Conservation (phyloP, 2,888 invertebrate genomes). For the Scaptomyza flava region DNA sequence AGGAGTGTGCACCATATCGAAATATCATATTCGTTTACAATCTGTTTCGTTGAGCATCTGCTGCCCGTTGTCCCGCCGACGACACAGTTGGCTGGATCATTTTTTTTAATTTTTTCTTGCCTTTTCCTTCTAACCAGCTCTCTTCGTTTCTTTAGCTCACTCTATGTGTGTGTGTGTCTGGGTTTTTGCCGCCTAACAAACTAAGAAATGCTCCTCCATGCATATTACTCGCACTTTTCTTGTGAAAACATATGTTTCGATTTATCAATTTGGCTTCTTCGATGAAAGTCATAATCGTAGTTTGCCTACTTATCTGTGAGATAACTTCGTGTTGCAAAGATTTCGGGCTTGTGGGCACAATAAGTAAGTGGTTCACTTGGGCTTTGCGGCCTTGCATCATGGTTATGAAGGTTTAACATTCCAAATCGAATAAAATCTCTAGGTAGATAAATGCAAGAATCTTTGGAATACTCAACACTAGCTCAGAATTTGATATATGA, state of each 20-base stretch:
- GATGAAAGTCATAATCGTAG: slow-evolving; percentile 31
- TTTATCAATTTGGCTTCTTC: slow-evolving; percentile 39
- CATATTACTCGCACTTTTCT: slow-evolving; percentile 57
- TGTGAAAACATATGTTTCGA: slow-evolving; percentile 74
- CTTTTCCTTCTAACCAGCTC: slow-evolving; percentile 9
- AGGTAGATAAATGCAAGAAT: too few relatives aligned
- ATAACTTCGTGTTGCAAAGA: slow-evolving; percentile 36
- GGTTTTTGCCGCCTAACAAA: slow-evolving; percentile 32
- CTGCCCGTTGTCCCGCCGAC: slow-evolving; percentile 52
- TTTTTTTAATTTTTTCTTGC: slow-evolving; percentile 17
- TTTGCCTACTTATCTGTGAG: slow-evolving; percentile 17
- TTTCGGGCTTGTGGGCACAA: slow-evolving; percentile 29
- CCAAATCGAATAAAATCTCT: too few relatives aligned
- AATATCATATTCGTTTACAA: slow-evolving; percentile 80
- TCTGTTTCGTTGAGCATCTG: slow-evolving; percentile 75
- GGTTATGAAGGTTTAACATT: too few relatives aligned
- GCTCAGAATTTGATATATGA: too few relatives aligned
- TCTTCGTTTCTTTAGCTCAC: slow-evolving; percentile 19
- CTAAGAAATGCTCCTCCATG: slow-evolving; percentile 39
- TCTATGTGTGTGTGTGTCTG: slow-evolving; percentile 8
- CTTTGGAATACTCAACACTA: too few relatives aligned
- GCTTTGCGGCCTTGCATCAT: slow-evolving; percentile 5
- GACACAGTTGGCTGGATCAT: slow-evolving; percentile 45
- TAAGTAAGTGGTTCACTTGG: too few relatives aligned
- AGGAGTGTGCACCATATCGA: slow-evolving; percentile 76